Percentiles rank a stretch among this genome's conserved stretches.
Evolutionary conservation across 2,888 invertebrate species (phyloP).

Genomic region (Thumatha senex): DNA sequence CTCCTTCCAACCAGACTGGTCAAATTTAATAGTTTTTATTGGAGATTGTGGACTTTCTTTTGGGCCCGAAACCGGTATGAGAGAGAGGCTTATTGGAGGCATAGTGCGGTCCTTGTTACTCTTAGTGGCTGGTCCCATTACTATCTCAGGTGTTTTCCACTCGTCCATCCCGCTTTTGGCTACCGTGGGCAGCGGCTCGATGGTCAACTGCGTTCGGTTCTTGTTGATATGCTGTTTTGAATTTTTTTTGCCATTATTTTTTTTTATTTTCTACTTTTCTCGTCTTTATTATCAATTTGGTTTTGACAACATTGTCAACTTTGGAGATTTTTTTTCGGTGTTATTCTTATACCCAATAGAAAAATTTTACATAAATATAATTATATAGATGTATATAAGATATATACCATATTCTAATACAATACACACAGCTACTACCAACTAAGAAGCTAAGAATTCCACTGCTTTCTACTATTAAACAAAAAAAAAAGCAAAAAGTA

Average conservation of each 20-base stretch:
- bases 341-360: conserved; percentile 44
- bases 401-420: conserved; percentile 35
- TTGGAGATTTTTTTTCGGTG: conserved; percentile 32
- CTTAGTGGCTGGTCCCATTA: conserved; percentile 61
- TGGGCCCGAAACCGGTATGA: conserved; percentile 71
- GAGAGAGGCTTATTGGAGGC: conserved; percentile 75
- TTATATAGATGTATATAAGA: conserved; percentile 47
- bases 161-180: conserved; percentile 52
- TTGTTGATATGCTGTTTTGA: conserved; percentile 81
- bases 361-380: conserved; percentile 53
- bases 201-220: conserved; percentile 76
- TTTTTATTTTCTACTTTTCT: conserved; percentile 44
- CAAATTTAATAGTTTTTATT: conserved; percentile 61
- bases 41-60: conserved; percentile 61
- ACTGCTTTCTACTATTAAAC: conserved; percentile 60
- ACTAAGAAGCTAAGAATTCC: conserved; percentile 68
- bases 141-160: conserved; percentile 71
- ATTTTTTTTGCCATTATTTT: conserved; percentile 53
- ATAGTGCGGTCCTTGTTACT: conserved; percentile 64
- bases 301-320: conserved; percentile 79
- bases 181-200: conserved; percentile 67
- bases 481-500: conserved; percentile 65
- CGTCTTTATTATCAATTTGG: conserved; percentile 77
- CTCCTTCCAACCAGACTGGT: conserved; percentile 63
- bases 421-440: conserved; percentile 71